These are phyloP conservation scores for Drosophila albomicans DNA, from an alignment of 1,140 invertebrate species.

Conservation along the genomic window DNA sequence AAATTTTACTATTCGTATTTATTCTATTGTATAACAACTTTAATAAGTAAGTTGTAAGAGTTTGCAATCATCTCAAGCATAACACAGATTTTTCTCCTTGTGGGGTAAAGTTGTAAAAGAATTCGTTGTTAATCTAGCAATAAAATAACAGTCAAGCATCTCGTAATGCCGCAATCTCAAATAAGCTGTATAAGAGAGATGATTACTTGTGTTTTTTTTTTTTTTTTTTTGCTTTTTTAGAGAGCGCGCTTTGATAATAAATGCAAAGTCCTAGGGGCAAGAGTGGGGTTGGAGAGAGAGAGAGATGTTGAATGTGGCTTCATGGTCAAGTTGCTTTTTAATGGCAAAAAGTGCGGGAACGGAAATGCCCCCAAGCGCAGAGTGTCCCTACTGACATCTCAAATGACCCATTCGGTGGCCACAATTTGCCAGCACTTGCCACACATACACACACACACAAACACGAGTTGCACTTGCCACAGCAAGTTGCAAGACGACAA, in stretches of 20 bases:
- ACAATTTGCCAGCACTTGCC: slow-evolving; percentile 44
- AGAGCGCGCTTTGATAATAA: not conserved
- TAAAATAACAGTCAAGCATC: not conserved
- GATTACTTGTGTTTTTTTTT: not conserved
- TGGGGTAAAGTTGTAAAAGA: too few species aligned
- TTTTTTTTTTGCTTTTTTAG: not conserved
- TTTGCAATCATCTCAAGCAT: too few species aligned
- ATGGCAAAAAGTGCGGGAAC: slow-evolving; percentile 3
- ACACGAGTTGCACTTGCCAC: not conserved
- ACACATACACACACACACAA: slow-evolving; percentile 2
- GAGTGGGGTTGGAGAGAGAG: not conserved
- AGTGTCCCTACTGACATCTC: slow-evolving; percentile 47
- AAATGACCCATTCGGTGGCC: slow-evolving; percentile 49
- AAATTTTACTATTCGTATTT: too few species aligned
- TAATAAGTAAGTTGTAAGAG: too few species aligned
- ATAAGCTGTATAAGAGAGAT: not conserved
- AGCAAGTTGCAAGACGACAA: slow-evolving; percentile 5
- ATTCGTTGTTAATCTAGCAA: not conserved
- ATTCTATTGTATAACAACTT: too few species aligned
- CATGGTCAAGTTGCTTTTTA: slow-evolving; percentile 12
- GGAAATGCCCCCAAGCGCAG: slow-evolving; percentile 33
- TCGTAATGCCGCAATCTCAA: not conserved
- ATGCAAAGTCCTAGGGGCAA: not conserved
- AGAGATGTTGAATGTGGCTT: not conserved
- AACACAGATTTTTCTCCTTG: too few species aligned